Evolutionary conservation across 2,888 invertebrate species (phyloP), one percentile per base, ranked within the genome.

Genomic region (Labia minor): DNA sequence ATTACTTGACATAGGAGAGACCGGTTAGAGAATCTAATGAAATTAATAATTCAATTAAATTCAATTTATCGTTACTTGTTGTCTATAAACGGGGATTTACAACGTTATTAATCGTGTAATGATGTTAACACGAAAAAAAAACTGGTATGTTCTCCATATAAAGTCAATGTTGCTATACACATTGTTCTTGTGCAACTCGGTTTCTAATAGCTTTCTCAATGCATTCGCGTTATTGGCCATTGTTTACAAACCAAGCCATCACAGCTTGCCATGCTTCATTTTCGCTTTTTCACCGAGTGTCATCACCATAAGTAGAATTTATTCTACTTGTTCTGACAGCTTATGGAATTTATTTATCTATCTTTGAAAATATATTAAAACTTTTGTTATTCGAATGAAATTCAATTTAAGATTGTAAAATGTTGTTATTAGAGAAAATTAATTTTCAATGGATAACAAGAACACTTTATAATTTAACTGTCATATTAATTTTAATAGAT

Each of bases 21-120:
- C 26, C 26, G 26, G 26, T 26, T 26, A 26, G 4, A 6, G 26
- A 49, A 49, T n/a, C 49, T 49, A 49, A 49, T 49, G 49, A 49
- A 49, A 49, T n/a, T 49, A 49, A 49, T 49, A 49, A 49, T 49
- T 49, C 49, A 49, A 49, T 49, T 49, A 49, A 49, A 49, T 49
- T 49, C 49, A 49, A 49, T 49, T 49, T 49, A 49, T 49, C 14
- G 49, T n/a, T 49, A 49, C 49, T 49, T 49, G 49, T 49, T 49
- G 49, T 49, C 49, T 49, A 49, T 49, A 49, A 49, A 49, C 49
- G 2, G 49, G 6, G 49, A 49, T 49, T 49, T 49, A 49, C 49
- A 49, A 49, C 49, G 49, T 49, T 49, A 49, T 49, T 49, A 49
- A 49, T 49, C 49, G 49, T 49, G 49, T 49, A 49, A 49, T 49